Base-by-base conservation (phyloP, 1,140 invertebrate genomes). In the Aphidius gifuensis region DNA sequence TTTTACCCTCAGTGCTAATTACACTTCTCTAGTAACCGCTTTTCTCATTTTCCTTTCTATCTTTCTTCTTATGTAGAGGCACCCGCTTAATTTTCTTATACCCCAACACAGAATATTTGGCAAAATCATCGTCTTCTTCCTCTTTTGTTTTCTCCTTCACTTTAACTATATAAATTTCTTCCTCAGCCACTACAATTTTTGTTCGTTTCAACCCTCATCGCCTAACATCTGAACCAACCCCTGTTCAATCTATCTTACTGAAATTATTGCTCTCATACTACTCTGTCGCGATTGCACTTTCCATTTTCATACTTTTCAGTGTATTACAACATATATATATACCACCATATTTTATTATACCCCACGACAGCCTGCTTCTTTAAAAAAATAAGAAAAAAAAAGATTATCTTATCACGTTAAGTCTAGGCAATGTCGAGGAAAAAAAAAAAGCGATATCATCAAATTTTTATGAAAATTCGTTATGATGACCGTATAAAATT, bases 1-100 rank as follows among this genome's bases (percentile, higher is more conserved):
- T 32, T 46, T 55, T 55, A 42, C 39, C 53, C 40, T 40, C 53
- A 55, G 53, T 55, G 53, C 53, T 55, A 55, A 55, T 55, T 55
- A 55, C 53, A 55, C 53, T 55, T 40, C 43, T 40, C 53, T 21
- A 55, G 53, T 55, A 55, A 42, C 53, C 53, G 53, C 39, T 55
- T 32, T 32, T 55, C 39, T 55, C 53, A 55, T 42, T 55, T 55
- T 40, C 53, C 53, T 32, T 55, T 32, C 23, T 55, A 9, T 55
- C 53, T 42, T 42, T 55, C 53, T 40, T 55, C 53, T 55, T 7
- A 55, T 16, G 42, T 39, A 16, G 40, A 42, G 53, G 53, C 53
- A 40, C 53, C 53, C 39, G 53, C 53, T 55, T 55, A 55, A 39
- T 55, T 55, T 55, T 55, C 53, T 43, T 55, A 55, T 43, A n/a